Base-by-base conservation (phyloP, 2,797 vertebrate species). In the Calcarius lapponicus region DNA sequence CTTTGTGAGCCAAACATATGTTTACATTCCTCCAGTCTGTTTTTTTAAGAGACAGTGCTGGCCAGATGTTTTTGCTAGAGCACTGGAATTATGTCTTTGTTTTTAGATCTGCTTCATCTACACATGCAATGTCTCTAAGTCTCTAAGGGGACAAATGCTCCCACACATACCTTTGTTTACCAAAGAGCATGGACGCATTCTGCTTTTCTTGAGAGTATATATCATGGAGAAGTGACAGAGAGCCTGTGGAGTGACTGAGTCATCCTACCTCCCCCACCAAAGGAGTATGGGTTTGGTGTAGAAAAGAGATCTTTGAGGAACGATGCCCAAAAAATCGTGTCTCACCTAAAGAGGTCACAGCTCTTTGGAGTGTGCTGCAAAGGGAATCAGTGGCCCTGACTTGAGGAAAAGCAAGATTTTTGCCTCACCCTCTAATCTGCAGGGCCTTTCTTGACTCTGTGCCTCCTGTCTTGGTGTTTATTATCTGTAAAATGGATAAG, bases 41-140 rank as follows among this genome's bases (percentile, higher is more conserved):
- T 93, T 94, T 94, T 85, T 81, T 58, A 92, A 90, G 73, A 82
- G 78, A 73, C 29, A 32, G 48, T 16, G 10, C 64, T 65, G 74
- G 67, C 92, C 95, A 95, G 94, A 92, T 91, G 64, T 90, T 97
- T 92, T 88, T 87, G 81, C 64, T 76, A 88, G 62, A 91, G 56
- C n/a, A 24, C n/a, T 93, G 82, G 67, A 91, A 91, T 80, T 70
- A 57, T 29, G 29, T 64, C 71, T 90, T 80, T 82, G 85, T 93
- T 93, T 93, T 81, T 74, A 92, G 32, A 61, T 88, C n/a, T 73
- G n/a, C 60, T 86, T n/a, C 56, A n/a, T 70, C 40, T 86, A 84
- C 38, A 60, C 82, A 29, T 57, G 45, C 62, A 73, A 72, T 48
- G 6, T 70, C 90, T 87, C 67, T 62, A 80, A 91, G 34, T 70